Evolutionary conservation across 2,888 invertebrate species (phyloP).

Genomic region (Allolobophora icterica): DNA sequence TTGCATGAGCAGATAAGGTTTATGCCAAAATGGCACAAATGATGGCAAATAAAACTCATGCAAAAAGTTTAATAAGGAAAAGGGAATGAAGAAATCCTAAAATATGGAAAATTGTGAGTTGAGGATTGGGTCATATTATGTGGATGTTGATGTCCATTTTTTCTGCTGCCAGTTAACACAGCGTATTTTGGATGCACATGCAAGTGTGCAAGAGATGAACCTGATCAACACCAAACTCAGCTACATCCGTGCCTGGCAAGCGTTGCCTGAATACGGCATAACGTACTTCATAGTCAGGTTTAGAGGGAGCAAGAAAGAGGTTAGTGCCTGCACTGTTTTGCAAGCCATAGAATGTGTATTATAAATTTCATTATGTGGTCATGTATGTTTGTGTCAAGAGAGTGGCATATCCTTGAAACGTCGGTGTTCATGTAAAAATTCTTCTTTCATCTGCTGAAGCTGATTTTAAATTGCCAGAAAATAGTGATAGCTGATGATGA

Average conservation of each 20-base stretch:
- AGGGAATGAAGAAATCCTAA: neutral
- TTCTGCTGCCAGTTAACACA: constrained; percentile 71
- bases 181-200: constrained; percentile 91
- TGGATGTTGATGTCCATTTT: neutral
- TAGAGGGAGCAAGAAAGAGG: constrained; percentile 68
- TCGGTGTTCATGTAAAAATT: neutral
- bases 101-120: neutral
- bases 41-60: neutral
- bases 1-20: neutral
- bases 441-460: no score
- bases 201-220: constrained; percentile 88
- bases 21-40: neutral
- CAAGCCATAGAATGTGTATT: neutral
- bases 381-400: no score
- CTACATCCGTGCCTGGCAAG: constrained; percentile 98
- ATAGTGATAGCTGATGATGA: no score
- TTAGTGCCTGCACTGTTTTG: constrained; percentile 43
- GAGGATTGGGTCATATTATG: neutral
- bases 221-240: constrained; percentile 91
- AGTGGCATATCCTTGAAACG: neutral
- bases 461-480: no score
- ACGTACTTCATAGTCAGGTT: constrained; percentile 92
- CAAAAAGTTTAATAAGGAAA: neutral
- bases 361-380: no score
- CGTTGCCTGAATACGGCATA: constrained; percentile 92